Evolutionary conservation across 2,797 vertebrate genomes (phyloP).

Genomic region (Phylloscopus collybita): DNA sequence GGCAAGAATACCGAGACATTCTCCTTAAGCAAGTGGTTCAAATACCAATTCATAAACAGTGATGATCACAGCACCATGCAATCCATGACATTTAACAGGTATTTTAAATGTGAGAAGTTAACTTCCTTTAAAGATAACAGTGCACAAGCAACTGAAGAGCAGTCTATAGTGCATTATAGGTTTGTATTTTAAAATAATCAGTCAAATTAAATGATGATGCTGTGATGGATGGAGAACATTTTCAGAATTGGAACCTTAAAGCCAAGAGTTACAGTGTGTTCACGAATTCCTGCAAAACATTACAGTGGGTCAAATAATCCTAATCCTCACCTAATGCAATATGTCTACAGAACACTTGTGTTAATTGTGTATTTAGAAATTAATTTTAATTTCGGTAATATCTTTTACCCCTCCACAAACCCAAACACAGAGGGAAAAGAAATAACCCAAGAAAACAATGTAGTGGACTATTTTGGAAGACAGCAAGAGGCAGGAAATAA

Average conservation of each 20-base stretch:
- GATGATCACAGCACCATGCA: background rate
- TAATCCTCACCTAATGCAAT: background rate
- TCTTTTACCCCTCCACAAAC: background rate
- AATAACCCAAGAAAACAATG: background rate
- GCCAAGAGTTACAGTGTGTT: background rate
- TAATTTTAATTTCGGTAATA: background rate
- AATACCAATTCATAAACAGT: background rate
- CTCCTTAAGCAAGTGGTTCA: background rate
- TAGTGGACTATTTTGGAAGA: background rate
- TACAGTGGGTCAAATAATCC: background rate
- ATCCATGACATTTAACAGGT: background rate
- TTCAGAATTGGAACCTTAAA: background rate
- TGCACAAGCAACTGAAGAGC: background rate
- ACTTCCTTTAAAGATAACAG: background rate
- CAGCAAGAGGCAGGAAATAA: background rate
- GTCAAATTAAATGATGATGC: background rate
- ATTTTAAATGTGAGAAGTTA: background rate
- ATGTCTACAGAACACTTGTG: background rate
- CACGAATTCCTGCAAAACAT: background rate
- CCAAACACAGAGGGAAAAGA: background rate
- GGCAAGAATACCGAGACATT: background rate
- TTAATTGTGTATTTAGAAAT: background rate
- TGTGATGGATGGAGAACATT: accelerated
- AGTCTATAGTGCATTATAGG: background rate
- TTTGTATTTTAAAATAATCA: background rate